These are phyloP conservation scores for Dryas iulia DNA, from an alignment of 1,140 invertebrate genomes.

Conservation along the genomic window DNA sequence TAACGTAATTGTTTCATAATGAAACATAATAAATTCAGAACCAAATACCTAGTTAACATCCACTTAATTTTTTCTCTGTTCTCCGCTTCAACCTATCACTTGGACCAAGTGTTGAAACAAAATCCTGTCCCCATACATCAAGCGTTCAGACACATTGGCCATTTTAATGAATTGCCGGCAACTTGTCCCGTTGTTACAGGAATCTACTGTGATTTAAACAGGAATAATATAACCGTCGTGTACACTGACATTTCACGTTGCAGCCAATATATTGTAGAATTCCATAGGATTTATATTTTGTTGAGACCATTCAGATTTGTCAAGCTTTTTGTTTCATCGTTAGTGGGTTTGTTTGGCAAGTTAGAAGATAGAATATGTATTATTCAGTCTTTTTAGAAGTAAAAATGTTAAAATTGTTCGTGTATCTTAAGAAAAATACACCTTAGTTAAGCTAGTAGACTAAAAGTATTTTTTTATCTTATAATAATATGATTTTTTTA, in stretches of 20 bases:
- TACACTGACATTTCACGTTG: background rate
- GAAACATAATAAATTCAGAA: no score
- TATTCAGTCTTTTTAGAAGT: no score
- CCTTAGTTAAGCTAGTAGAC: no score
- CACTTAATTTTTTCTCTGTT: no score
- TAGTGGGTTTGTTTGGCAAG: no score
- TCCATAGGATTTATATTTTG: background rate
- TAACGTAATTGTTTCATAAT: no score
- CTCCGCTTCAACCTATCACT: constrained; percentile 27
- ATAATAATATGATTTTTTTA: no score
- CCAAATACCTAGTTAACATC: no score
- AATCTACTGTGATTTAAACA: constrained; percentile 64
- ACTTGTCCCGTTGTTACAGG: constrained; percentile 49
- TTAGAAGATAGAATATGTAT: background rate
- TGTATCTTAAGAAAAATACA: no score
- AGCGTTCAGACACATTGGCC: constrained; percentile 62
- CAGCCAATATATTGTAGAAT: background rate
- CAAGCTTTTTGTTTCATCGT: background rate
- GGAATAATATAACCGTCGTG: constrained; percentile 13
- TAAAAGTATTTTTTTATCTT: no score
- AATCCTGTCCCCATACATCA: constrained; percentile 60
- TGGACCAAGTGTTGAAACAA: constrained; percentile 31
- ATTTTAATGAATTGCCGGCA: constrained; percentile 68
- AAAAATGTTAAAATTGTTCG: no score
- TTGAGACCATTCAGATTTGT: background rate